Evolutionary conservation across 2,888 invertebrate genomes (phyloP), one percentile per base, ranked within the genome.

Genomic region (Cylloceria caligata): DNA sequence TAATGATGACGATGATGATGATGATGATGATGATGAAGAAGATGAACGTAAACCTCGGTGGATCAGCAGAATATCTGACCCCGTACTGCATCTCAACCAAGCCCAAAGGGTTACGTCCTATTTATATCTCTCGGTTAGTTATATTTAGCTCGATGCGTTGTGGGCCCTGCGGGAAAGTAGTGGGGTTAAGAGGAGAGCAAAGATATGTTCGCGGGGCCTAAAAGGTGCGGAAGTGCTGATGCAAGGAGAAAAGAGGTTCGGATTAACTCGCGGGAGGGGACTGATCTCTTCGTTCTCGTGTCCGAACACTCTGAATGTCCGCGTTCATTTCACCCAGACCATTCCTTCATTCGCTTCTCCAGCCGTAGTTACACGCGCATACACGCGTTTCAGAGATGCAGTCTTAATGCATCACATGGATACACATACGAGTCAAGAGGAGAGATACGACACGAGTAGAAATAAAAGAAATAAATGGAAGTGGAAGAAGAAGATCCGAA

Each of bases 41-140:
- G 75, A 75, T 71, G 69, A 74, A 45, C 77, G 81, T 64, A 83
- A 85, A 68, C 81, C 81, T 60, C 81, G 81, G 79, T 81, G 75
- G 80, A 79, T 62, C 72, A 67, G 42, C 45, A 68, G 65, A 64
- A 65, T 27, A 71, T 36, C 81, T 81, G 73, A 80, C 75, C 75
- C 49, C 42, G 72, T 45, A 68, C 62, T 64, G 27, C 52, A 42
- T 76, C 67, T 16, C 36, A 71, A 71, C 75, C 57, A 42, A 76
- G 85, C 85, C 87, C 86, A 85, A 85, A 86, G 88, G 90, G 89
- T 87, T 88, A 88, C 84, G 84, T 87, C 89, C 89, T 91, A 90
- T 91, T 90, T 90, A 88, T 90, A 91, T 85, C 89, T 69, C 60
- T 76, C 84, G 74, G 86, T 84, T 86, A 84, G 87, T 89, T 91